Evolutionary conservation across 1,140 invertebrate species (phyloP).

Genomic region (Drosophila tristis): DNA sequence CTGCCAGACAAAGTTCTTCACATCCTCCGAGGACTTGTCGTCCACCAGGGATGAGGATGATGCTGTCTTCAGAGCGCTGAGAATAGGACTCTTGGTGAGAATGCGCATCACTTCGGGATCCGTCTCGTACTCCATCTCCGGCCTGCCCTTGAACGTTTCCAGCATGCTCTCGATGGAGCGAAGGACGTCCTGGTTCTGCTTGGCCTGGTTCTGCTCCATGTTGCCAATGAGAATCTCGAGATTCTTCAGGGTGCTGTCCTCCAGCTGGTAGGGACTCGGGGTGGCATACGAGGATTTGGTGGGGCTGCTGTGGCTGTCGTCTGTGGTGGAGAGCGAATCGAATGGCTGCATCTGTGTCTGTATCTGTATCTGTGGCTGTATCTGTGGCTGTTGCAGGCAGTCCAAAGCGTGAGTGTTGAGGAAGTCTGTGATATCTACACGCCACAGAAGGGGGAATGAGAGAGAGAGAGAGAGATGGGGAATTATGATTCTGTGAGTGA

Average conservation of each 20-base stretch:
- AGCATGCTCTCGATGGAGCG: conserved; percentile 79
- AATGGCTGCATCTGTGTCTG: conserved; percentile 51
- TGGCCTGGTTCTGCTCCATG: conserved; percentile 83
- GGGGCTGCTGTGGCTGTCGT: conserved; percentile 60
- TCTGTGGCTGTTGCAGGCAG: conserved; percentile 66
- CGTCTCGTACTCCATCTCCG: conserved; percentile 67
- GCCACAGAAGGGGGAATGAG: conserved; percentile 17
- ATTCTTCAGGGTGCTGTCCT: conserved; percentile 80
- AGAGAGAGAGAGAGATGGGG: conserved; percentile 36
- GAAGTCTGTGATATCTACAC: conserved; percentile 80
- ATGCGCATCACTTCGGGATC: conserved; percentile 79
- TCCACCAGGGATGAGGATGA: background rate
- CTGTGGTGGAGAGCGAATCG: conserved; percentile 27
- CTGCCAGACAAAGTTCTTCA: conserved; percentile 82
- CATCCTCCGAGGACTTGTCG: conserved; percentile 57
- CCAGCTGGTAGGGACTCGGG: conserved; percentile 71
- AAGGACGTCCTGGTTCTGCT: conserved; percentile 76
- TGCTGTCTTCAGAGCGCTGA: conserved; percentile 36
- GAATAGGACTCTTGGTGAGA: conserved; percentile 78
- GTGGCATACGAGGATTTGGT: conserved; percentile 69
- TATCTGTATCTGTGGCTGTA: conserved; percentile 52
- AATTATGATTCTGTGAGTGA: conserved; percentile 29
- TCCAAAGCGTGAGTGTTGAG: conserved; percentile 78
- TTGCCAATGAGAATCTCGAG: conserved; percentile 82
- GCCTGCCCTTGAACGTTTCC: conserved; percentile 61